Evolutionary conservation across 2,888 invertebrate genomes (phyloP), one percentile per base, ranked within the genome.

Genomic region (Conistra vaccinii): DNA sequence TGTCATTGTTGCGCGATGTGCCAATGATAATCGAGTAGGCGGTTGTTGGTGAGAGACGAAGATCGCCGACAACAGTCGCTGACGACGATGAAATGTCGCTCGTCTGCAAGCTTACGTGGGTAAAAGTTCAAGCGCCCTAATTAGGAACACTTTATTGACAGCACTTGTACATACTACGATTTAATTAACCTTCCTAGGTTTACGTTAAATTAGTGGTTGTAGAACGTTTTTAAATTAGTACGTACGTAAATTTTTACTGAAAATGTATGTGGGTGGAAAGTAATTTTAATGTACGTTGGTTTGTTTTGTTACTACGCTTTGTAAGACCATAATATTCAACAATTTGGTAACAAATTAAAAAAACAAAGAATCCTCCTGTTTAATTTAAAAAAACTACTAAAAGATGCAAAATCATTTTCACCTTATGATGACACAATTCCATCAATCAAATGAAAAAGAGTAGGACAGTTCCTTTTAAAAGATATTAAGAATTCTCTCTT

Each of bases 121-220:
- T 65, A 77, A 77, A 85, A 88, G 80, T 85, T 88, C 81, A 79
- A 76, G 70, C 69, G 63, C 55, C 51, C 74, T 83, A 87, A 87
- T 88, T 87, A 87, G 81, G 42, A 51, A 69, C 75, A 65, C 26
- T 76, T 88, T 80, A 87, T 87, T 78, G 83, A 83, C 81, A 77
- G 74, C 61, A 39, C 45, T 69, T 26, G 69, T 45, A 72, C 57
- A 42, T 57, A 80, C 69, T 58, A 62, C 67, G 60, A 85, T 79
- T 83, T 85, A 76, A 87, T 82, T 79, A 87, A 66, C 73, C 60
- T 66, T 72, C 67, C 55, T 70, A 63, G 66, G 65, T 71, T 62
- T 61, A 70, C 23, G 63, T 66, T 73, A 61, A 57, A 72, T 81
- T 68, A 71, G 26, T 45, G 53, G 66, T 63, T 66, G 63, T 57